Base-by-base conservation (phyloP, 1,140 invertebrate species). In the Geopemphigus sp. region DNA sequence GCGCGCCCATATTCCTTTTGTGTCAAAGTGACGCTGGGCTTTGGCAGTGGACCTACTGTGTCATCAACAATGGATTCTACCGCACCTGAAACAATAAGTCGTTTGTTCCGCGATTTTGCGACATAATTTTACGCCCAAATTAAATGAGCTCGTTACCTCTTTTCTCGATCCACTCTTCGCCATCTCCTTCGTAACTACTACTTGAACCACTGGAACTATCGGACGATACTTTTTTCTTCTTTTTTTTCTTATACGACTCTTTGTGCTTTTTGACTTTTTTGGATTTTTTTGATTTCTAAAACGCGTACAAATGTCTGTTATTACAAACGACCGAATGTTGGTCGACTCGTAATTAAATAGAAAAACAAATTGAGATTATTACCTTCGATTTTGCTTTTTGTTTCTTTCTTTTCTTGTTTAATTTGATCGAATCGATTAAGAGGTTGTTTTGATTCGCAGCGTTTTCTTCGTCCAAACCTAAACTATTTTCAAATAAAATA, bases 1-100 rank as follows among this genome's bases (percentile, higher is more conserved):
- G 96, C 96, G 85, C 94, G 94, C 12, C 95, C 95, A 87, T 94
- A 93, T 84, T 94, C 92, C 86, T 93, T 93, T 64, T 89, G 89
- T 39, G 91, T 91, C 0, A 94, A 84, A 24, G 91, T 90, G 3
- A 92, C 89, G 45, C 91, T 90, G 32, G 90, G 87, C 82, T 93
- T 92, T 29, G 90, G 88, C 22, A 89, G 85, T 10, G 93, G 93
- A 59, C 94, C 91, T 70, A 94, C 86, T 3, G 87, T 82, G 64
- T 89, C 89, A n/a, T 90, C 88, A 81, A 90, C 88, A 22, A 84
- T 86, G 82, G 86, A 86, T n/a, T 88, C 87, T 45, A 86, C 86
- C 63, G 81, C 80, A 64, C 17, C 73, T 85, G 84, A 10, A 82
- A 63, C 80, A 83, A n/a, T 83, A 11, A 83, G 81, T 61, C 47